A percentile compares a stretch with the other conserved stretches of the same genome.
Evolutionary conservation across 2,888 invertebrate species (phyloP).

Genomic region (Caenorhabditis japonica): DNA sequence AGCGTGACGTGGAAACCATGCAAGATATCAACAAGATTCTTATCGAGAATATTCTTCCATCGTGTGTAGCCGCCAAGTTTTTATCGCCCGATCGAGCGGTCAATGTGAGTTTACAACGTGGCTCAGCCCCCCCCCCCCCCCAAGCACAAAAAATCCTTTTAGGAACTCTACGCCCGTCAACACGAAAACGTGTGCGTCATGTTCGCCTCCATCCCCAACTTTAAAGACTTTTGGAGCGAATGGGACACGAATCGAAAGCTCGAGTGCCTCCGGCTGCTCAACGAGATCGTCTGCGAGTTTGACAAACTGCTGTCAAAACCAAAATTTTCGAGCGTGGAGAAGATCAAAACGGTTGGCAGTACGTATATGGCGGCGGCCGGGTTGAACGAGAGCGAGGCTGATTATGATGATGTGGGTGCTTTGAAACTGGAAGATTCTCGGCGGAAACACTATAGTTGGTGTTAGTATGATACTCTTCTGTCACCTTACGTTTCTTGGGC

Average conservation of each 20-base stretch:
- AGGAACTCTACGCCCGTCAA: slow-evolving; percentile 93
- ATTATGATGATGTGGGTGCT: slow-evolving; percentile 63
- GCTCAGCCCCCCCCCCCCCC: no score
- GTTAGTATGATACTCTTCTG: no score
- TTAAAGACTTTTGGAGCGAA: slow-evolving; percentile 79
- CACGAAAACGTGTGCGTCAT: slow-evolving; percentile 94
- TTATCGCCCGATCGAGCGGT: slow-evolving; percentile 83
- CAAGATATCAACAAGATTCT: slow-evolving; percentile 83
- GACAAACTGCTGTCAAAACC: slow-evolving; percentile 94
- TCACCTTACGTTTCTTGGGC: no score
- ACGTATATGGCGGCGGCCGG: slow-evolving; percentile 98
- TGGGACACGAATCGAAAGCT: slow-evolving; percentile 91
- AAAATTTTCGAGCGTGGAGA: slow-evolving; percentile 95
- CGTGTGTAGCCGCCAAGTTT: slow-evolving; percentile 94
- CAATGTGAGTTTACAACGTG: slow-evolving; percentile 80
- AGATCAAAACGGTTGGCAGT: slow-evolving; percentile 97
- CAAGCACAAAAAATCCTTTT: no score
- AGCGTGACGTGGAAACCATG: slow-evolving; percentile 95
- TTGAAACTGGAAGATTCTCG: background rate
- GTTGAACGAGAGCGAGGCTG: slow-evolving; percentile 79
- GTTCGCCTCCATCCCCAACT: slow-evolving; percentile 98
- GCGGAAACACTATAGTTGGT: no score
- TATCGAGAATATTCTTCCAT: slow-evolving; percentile 94
- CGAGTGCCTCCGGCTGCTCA: slow-evolving; percentile 91
- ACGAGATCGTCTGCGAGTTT: slow-evolving; percentile 98